Evolutionary conservation across 1,140 invertebrate genomes (phyloP), one percentile per base, ranked within the genome.

Genomic region (Berghia stephanieae): DNA sequence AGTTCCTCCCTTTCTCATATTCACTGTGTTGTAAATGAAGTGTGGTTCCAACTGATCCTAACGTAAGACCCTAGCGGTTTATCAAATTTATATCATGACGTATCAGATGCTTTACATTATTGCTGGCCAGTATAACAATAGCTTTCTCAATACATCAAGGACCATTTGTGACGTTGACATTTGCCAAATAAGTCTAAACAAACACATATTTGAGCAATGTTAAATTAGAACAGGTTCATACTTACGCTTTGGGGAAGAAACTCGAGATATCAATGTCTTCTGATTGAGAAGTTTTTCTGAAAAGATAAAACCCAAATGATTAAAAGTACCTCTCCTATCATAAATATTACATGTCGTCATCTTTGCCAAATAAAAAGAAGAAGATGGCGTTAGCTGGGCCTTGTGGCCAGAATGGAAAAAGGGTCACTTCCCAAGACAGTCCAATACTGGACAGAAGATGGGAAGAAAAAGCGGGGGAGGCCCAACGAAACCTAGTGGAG

Each of bases 201-300:
- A 75, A 63, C 3, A n/a, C n/a, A 42, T 21, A 55, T 36, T 27
- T 40, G 18, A 1, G n/a, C 52, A 77, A 40, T 49, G 16, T 18
- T 13, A 43, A 71, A 60, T 21, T n/a, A n/a, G n/a, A n/a, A 55
- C 24, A 24, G 43, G 21, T 40, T 5, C 60, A 55, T 38, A 84
- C 83, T 82, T 82, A 86, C 84, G 81, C 80, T 84, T 85, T 52
- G 84, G 82, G 34, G 82, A 81, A 18, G 85, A 84, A 43, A 81
- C 77, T 74, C 83, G 79, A 55, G 83, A 72, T 78, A 80, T 85
- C 24, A 86, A 74, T 27, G 85, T 86, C 68, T 86, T 86, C 38
- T 85, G 83, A 74, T 86, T 85, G 5, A 86, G 73, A 4, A 86
- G 83, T 80, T 85, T 86, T 63, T 86, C 85, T 86, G 81, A 40